phyloP scores from a whole-genome alignment of 2,797 vertebrate genomes.

The Fistularia tabacaria region DNA sequence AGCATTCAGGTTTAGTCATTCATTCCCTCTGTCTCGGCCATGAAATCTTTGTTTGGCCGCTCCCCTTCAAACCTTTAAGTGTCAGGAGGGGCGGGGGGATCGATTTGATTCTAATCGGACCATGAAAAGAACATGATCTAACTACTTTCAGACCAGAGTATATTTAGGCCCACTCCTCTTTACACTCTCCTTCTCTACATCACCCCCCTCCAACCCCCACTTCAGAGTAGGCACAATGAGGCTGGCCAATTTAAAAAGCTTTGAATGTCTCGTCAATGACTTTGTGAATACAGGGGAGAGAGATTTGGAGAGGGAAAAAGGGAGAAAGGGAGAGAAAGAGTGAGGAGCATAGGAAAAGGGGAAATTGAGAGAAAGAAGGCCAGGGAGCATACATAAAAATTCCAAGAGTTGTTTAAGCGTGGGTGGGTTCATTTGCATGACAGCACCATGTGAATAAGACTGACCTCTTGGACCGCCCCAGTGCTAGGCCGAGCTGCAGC shows the following conservation, averaged over 20 bases:
- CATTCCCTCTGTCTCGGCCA: conserved; percentile 86
- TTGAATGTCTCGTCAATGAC: conserved; percentile 99
- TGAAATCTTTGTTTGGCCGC: conserved; percentile 89
- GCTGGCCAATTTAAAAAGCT: conserved; percentile 97
- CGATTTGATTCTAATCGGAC: conserved; percentile 99
- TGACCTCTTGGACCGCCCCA: conserved; percentile 97
- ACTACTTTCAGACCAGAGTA: conserved; percentile 98
- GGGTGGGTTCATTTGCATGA: conserved; percentile 98
- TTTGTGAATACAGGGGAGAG: conserved; percentile 87
- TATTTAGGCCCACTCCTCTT: conserved; percentile 92
- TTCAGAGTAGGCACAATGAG: conserved; percentile 84
- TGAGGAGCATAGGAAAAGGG: conserved; percentile 41
- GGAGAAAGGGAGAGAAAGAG: conserved; percentile 27
- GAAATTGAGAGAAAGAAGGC: conserved; percentile 65
- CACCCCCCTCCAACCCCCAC: conserved; percentile 36
- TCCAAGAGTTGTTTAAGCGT: conserved; percentile 98
- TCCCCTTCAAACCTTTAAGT: conserved; percentile 91
- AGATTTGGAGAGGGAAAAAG: conserved; percentile 69
- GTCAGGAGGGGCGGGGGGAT: conserved; percentile 91
- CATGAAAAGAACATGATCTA: conserved; percentile 99
- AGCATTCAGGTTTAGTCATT: conserved; percentile 97
- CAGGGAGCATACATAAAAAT: conserved; percentile 97
- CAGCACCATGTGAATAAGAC: conserved; percentile 90
- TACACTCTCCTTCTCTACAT: conserved; percentile 78
- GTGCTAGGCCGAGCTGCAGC: conserved; percentile 92